These are phyloP conservation scores for Anarrhichthys ocellatus DNA, from an alignment of 2,113 vertebrate species.

Conservation along the genomic window DNA sequence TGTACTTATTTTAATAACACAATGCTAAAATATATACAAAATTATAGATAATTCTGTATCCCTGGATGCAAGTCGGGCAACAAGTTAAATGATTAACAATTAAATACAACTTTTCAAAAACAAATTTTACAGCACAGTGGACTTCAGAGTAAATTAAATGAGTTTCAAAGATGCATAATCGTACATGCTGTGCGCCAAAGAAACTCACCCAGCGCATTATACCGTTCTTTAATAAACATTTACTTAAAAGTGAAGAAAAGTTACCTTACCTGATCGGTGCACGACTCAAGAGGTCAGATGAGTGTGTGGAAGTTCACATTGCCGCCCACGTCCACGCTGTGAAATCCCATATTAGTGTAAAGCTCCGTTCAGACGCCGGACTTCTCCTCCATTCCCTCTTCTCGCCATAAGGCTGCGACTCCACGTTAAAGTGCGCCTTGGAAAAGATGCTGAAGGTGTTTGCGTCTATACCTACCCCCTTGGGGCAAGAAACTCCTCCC, in stretches of 20 bases:
- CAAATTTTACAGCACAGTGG: neutral
- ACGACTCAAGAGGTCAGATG: constrained; percentile 44
- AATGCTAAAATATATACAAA: neutral
- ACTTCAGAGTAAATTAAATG: neutral
- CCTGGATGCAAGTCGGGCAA: neutral
- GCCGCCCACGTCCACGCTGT: constrained; percentile 49
- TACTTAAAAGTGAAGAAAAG: neutral
- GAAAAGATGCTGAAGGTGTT: constrained; percentile 82
- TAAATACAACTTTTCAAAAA: neutral
- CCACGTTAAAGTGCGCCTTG: constrained; percentile 55
- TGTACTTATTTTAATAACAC: neutral
- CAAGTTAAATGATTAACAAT: neutral
- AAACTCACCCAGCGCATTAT: neutral
- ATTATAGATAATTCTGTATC: neutral
- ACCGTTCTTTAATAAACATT: neutral
- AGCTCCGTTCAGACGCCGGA: constrained; percentile 22
- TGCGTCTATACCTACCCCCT: constrained; percentile 68
- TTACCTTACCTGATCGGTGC: constrained; percentile 52
- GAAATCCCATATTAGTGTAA: constrained; percentile 46
- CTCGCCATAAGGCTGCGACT: constrained; percentile 63
- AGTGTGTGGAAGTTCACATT: constrained; percentile 30
- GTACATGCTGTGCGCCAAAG: neutral
- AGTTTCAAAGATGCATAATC: neutral
- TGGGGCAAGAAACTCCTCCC: constrained; percentile 82
- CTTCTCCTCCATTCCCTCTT: constrained; percentile 38